A percentile compares a stretch with the other conserved stretches of the same genome.
These are phyloP conservation scores for Epizoanthus stellaris DNA, from an alignment of 92 coral and sea anemone species.

Conservation along the genomic window DNA sequence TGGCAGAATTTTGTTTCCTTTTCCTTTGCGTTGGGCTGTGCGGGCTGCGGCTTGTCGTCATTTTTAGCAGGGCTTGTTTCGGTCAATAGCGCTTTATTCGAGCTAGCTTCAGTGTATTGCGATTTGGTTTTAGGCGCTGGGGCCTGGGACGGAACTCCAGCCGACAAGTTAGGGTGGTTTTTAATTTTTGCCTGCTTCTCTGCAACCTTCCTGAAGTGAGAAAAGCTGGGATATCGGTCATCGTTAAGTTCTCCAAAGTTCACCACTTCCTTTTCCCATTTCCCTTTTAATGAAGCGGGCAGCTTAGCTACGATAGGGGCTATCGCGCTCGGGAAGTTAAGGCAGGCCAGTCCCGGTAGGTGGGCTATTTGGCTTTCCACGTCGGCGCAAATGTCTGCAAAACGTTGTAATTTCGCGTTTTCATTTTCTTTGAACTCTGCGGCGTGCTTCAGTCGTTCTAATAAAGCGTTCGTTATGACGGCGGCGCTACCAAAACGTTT, in stretches of 20 bases:
- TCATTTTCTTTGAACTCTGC: conserved; percentile 52
- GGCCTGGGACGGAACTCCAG: conserved; percentile 3
- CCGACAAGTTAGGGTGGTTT: conserved; percentile 30
- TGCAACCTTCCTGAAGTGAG: background rate
- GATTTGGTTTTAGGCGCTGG: background rate
- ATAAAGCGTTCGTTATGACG: conserved; percentile 56
- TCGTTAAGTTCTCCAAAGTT: background rate
- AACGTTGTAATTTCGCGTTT: conserved; percentile 34
- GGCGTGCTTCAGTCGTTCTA: conserved; percentile 51
- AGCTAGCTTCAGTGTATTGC: background rate
- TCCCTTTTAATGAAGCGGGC: conserved; percentile 21
- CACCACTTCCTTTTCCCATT: conserved; percentile 4
- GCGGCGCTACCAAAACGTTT: conserved; percentile 72
- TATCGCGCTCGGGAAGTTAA: conserved; percentile 46
- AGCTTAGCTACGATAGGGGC: conserved; percentile 46
- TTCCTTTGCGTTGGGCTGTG: background rate
- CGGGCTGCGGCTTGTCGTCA: background rate
- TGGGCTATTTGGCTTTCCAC: conserved; percentile 48
- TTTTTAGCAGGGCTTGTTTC: conserved; percentile 4
- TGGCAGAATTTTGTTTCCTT: conserved; percentile 27
- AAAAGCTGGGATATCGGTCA: conserved; percentile 10
- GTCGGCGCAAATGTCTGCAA: conserved; percentile 60
- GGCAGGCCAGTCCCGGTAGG: conserved; percentile 29
- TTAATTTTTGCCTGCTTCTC: conserved; percentile 36
- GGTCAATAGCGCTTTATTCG: background rate